Percentiles rank a stretch among this genome's conserved stretches.
Evolutionary conservation across 2,797 vertebrate species (phyloP).

Genomic region (Hippocampus kuda): DNA sequence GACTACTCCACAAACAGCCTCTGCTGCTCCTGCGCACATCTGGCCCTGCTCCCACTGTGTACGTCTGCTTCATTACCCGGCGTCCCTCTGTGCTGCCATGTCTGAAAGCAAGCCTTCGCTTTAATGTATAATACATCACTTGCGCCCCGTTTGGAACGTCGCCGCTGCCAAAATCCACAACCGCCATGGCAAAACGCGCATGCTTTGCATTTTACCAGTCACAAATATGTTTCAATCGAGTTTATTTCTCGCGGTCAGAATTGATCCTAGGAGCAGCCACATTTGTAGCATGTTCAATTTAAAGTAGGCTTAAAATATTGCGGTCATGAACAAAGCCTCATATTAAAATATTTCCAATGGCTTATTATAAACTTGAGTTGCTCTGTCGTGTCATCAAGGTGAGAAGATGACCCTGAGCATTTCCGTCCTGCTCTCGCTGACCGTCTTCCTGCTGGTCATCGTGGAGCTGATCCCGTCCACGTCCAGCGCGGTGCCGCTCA

Average conservation of each 20-base stretch:
- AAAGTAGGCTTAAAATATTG: neutral
- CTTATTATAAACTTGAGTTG: too few species aligned
- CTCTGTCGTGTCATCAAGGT: conserved; percentile 57
- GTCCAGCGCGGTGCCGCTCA: conserved; percentile 87
- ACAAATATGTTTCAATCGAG: neutral
- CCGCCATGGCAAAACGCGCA: conserved; percentile 33
- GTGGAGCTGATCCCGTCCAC: conserved; percentile 94
- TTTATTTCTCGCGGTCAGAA: neutral
- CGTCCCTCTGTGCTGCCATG: conserved; percentile 61
- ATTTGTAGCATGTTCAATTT: neutral
- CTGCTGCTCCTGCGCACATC: conserved; percentile 41
- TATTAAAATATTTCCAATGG: neutral
- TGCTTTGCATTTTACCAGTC: conserved; percentile 20
- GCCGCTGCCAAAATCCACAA: conserved; percentile 44
- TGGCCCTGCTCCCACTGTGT: conserved; percentile 48
- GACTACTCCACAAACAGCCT: conserved; percentile 19
- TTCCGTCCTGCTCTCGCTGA: conserved; percentile 86
- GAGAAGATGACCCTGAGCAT: conserved; percentile 98
- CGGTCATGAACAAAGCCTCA: neutral
- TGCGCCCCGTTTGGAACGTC: conserved; percentile 51
- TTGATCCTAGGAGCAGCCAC: neutral
- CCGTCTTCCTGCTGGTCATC: conserved; percentile 89
- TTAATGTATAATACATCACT: conserved; percentile 71
- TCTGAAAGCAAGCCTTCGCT: conserved; percentile 59
- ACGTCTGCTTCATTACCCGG: conserved; percentile 63